Conservation (phyloP, 2,888 invertebrate species). For the Operophtera brumata region DNA sequence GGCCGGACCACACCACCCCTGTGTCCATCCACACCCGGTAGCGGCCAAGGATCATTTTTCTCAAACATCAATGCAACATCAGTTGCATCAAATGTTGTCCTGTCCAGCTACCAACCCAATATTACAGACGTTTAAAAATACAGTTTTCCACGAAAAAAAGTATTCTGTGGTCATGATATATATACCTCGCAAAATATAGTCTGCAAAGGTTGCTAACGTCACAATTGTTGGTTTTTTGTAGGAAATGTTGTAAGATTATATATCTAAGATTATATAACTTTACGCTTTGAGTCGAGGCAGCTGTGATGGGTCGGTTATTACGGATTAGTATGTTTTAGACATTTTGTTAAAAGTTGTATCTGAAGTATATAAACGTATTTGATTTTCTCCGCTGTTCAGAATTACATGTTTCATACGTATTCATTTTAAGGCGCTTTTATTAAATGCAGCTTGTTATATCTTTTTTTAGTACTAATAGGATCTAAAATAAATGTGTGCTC, state of each 20-base stretch:
- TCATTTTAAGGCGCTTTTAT: too few species aligned
- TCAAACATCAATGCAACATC: too few species aligned
- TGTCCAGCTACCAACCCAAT: too few species aligned
- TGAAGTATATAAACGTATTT: neutral
- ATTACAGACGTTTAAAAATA: neutral
- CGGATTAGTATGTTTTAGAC: neutral
- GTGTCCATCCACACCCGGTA: too few species aligned
- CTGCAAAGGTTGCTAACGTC: conserved; percentile 33
- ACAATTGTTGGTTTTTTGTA: conserved; percentile 17
- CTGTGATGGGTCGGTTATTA: neutral
- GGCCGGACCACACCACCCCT: too few species aligned
- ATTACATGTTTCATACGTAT: neutral
- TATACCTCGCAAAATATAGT: neutral
- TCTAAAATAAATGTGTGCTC: too few species aligned
- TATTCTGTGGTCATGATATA: neutral
- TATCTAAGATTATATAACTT: conserved; percentile 38
- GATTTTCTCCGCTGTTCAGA: neutral
- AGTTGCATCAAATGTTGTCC: too few species aligned
- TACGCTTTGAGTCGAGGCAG: conserved; percentile 13
- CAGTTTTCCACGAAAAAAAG: neutral
- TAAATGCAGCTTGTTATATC: too few species aligned
- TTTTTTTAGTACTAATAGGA: too few species aligned
- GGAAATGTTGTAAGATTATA: conserved; percentile 52
- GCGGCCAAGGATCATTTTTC: too few species aligned
- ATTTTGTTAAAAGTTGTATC: neutral